Base-by-base conservation (phyloP, 2,888 invertebrate species). In the Agrotis exclamationis region DNA sequence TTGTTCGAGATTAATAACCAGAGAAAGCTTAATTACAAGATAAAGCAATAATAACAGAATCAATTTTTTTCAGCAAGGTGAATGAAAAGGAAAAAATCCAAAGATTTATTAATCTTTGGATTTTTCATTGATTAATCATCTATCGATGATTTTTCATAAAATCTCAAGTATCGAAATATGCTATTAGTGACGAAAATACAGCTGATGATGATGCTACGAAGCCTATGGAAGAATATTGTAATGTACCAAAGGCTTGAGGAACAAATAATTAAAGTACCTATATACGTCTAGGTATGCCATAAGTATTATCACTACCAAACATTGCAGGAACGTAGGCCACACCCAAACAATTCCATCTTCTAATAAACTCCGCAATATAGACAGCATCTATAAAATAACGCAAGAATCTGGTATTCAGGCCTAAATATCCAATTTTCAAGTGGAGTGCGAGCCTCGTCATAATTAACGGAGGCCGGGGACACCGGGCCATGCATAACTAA, bases 381-480 rank as follows among this genome's bases (percentile, higher is more conserved):
- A 20, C 22, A 57, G 18, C 62, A 48, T 44, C 72, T 66, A 79
- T 85, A 85, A 86, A 86, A 83, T 88, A 83, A 85, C 83, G 68
- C 72, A 54, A 59, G 78, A 86, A 87, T 87, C 84, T 83, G 72
- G 78, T 86, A 91, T 90, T 90, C 89, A 87, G 65, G 73, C 79
- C 74, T 91, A 91, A 92, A 92, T 89, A 91, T 89, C 91, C 90
- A 92, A 94, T 93, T 92, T 93, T 89, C 88, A 85, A 87, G 88
- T 85, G 84, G 83, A 87, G 87, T 87, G 88, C 87, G 88, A 85
- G 84, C 88, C 83, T 88, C 89, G 90, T 92, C 94, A 94, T 95
- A 94, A 95, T 95, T 95, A 95, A 95, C 94, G 88, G 89, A 89
- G 92, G 90, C 80, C 85, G 87, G 92, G 92, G 90, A 87, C 89